Evolutionary conservation across 2,113 vertebrate genomes (phyloP).

Genomic region (Hipposideros armiger): DNA sequence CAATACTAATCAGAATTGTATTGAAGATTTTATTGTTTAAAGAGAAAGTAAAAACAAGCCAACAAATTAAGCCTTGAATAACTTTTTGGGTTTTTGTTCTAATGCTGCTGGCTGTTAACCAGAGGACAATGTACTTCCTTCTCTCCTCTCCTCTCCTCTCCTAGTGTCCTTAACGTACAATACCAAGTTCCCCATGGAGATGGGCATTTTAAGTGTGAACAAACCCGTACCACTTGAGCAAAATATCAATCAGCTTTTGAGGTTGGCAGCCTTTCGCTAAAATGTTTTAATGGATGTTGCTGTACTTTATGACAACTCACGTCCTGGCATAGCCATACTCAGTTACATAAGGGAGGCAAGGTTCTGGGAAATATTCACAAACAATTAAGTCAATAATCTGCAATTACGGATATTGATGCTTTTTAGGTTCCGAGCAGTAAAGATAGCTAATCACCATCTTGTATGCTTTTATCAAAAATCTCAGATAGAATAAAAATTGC

Average conservation of each 20-base stretch:
- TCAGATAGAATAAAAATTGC: conserved; percentile 3
- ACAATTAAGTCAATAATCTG: conserved; percentile 86
- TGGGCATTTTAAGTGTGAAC: conserved; percentile 77
- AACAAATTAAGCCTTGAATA: conserved; percentile 44
- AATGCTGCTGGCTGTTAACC: not conserved
- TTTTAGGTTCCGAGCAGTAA: conserved; percentile 77
- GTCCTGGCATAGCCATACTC: conserved; percentile 78
- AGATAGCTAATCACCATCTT: conserved; percentile 61
- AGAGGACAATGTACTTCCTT: not conserved
- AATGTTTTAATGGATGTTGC: conserved; percentile 85
- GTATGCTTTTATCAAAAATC: conserved; percentile 62
- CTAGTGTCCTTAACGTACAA: conserved; percentile 38
- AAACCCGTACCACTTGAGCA: conserved; percentile 72
- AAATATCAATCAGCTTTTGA: conserved; percentile 76
- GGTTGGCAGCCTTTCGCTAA: conserved; percentile 79
- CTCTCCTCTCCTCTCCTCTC: not conserved
- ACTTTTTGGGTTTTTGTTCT: conserved; percentile 12
- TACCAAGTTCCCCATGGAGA: conserved; percentile 69
- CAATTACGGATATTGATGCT: conserved; percentile 77
- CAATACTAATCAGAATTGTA: conserved; percentile 65
- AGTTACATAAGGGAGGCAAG: conserved; percentile 83
- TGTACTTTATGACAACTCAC: conserved; percentile 85
- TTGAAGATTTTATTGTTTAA: conserved; percentile 58
- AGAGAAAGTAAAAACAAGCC: conserved; percentile 43
- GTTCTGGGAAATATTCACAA: conserved; percentile 84